Evolutionary conservation across 2,888 invertebrate genomes (phyloP).

Genomic region (Pseudoips prasinana): DNA sequence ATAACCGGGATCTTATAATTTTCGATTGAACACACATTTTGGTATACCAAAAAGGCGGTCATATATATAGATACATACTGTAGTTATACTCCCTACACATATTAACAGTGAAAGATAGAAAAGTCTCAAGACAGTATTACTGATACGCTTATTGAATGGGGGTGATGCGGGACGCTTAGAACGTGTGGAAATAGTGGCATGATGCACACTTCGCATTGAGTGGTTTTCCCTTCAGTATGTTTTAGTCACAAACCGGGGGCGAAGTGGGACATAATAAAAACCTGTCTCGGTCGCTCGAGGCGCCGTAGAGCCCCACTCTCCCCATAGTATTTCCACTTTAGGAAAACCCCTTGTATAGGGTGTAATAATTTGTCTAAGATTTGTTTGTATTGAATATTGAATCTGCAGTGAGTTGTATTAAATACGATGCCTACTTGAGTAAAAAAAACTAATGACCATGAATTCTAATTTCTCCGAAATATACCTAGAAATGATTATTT

Average conservation of each 20-base stretch:
- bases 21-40: no score
- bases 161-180: conserved; percentile 2
- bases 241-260: conserved; percentile 57
- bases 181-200: conserved; percentile 18
- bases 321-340: conserved; percentile 30
- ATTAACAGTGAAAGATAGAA: neutral
- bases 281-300: conserved; percentile 48
- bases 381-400: conserved; percentile 30
- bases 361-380: conserved; percentile 33
- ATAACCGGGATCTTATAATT: no score
- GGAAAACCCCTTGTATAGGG: conserved; percentile 31
- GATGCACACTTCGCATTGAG: conserved; percentile 44
- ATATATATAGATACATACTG: no score
- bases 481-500: no score
- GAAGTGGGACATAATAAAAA: conserved; percentile 63
- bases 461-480: no score
- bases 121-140: neutral
- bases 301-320: conserved; percentile 33
- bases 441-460: no score
- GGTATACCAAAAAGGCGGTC: no score
- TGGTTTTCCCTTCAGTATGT: conserved; percentile 54
- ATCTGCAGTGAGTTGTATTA: conserved; percentile 6
- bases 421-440: neutral
- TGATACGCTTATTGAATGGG: conserved; percentile 2
- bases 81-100: no score